Evolutionary conservation across 2,888 invertebrate genomes (phyloP), one percentile per base, ranked within the genome.

Genomic region (Magallana nippona): DNA sequence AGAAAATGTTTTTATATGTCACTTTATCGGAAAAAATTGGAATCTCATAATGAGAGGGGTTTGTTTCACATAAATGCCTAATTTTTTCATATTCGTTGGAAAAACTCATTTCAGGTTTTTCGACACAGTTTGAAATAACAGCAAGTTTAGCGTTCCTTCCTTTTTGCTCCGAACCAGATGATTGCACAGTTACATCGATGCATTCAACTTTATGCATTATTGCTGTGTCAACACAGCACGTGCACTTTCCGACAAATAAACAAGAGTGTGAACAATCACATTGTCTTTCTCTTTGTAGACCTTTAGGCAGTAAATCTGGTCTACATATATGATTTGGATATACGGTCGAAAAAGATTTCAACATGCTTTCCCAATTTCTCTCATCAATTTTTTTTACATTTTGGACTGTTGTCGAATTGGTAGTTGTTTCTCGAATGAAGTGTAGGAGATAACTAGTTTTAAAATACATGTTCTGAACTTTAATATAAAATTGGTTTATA

Each of bases 201-300:
- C 63, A 63, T 22, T 63, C 63, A 10, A 63, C 27, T 22, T 19
- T 19, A 63, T 27, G 19, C 13, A 22, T 1, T 3, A 63, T 11
- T 63, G 63, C 63, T 63, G 63, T 63, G 63, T 63, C 63, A 63
- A 63, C 19, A 22, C 63, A 63, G 27, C 63, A 63, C 11, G 63
- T 63, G 22, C 63, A 63, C 27, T 11, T 63, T 63, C 63, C 63
- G 27, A 22, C 22, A 63, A 63, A 63, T 22, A 63, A 11, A 63
- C 63, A 63, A 19, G 63, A 63, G 27, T 10, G 27, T 19, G 63
- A 63, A 63, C 63, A 63, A 63, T 63, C 63, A 11, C 63, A 63
- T 19, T 63, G 63, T 63, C 63, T 22, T 63, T 63, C 63, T 11
- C 13, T 13, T 19, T 63, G 2, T 22, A 27, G 27, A 22, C 27